Evolutionary conservation across 1,140 invertebrate genomes (phyloP).

Genomic region (Ephestia elutella): DNA sequence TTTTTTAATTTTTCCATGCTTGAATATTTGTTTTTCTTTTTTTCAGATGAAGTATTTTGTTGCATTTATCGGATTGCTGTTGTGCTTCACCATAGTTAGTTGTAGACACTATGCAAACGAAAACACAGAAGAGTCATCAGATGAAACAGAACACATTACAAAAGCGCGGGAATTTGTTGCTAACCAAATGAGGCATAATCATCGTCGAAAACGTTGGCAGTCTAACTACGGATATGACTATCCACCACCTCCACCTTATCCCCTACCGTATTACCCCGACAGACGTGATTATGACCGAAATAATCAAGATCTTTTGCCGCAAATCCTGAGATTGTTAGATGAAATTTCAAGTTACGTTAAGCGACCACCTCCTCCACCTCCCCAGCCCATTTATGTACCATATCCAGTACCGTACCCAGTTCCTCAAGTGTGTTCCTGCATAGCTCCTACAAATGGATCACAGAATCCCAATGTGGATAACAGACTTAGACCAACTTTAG

Average conservation of each 20-base stretch:
- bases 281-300: conserved; percentile 29
- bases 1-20: too few relatives aligned
- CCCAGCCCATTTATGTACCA: conserved; percentile 49
- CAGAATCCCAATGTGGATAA: conserved; percentile 7
- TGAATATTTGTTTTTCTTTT: too few relatives aligned
- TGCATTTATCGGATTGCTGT: conserved; percentile 16
- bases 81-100: conserved; percentile 21
- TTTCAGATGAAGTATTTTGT: conserved; percentile 35
- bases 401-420: conserved; percentile 40
- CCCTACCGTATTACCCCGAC: conserved; percentile 22
- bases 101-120: conserved; percentile 13
- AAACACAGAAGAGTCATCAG: background rate
- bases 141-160: conserved; percentile 10
- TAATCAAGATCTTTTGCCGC: conserved; percentile 34
- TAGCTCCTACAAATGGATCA: conserved; percentile 4
- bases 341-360: conserved; percentile 37
- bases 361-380: conserved; percentile 36
- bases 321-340: conserved; percentile 40
- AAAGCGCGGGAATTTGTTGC: conserved; percentile 7
- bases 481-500: conserved; percentile 15
- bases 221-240: conserved; percentile 39
- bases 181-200: conserved; percentile 29
- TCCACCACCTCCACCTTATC: conserved; percentile 15
- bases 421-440: conserved; percentile 18
- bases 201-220: conserved; percentile 34